phyloP scores from a whole-genome alignment of 2,888 invertebrate species.

The Petrophora chlorosata region DNA sequence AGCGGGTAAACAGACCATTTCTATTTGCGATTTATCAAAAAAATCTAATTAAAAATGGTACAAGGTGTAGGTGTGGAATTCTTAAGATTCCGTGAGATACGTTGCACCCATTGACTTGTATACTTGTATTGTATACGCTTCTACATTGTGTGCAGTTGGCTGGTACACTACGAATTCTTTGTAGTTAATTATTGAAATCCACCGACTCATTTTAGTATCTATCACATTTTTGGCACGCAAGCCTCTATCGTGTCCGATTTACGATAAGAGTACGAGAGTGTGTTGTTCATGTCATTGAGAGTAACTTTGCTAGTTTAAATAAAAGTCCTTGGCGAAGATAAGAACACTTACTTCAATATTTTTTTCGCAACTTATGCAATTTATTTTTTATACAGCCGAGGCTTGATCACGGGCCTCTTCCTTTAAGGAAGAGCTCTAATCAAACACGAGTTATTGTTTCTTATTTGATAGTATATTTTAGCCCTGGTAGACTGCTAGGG shows the following conservation, averaged over 20 bases:
- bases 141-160: conserved; percentile 21
- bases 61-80: background rate
- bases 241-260: conserved; percentile 15
- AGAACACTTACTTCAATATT: too few species aligned
- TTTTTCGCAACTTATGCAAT: too few species aligned
- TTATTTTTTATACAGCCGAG: too few species aligned
- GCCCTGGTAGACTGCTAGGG: too few species aligned
- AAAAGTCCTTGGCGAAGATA: too few species aligned
- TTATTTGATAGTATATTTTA: too few species aligned
- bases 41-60: background rate
- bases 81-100: conserved; percentile 26
- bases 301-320: too few species aligned
- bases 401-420: too few species aligned
- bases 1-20: background rate
- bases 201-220: conserved; percentile 27
- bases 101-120: conserved; percentile 30
- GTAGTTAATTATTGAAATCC: conserved; percentile 17
- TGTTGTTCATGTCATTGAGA: too few species aligned
- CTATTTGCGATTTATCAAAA: conserved; percentile 1
- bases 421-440: too few species aligned
- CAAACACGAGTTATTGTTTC: too few species aligned
- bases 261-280: too few species aligned
- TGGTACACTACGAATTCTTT: conserved; percentile 21
- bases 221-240: conserved; percentile 30
- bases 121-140: background rate